Evolutionary conservation across 2,113 vertebrate genomes (phyloP).

Genomic region (Danionella cerebrum): DNA sequence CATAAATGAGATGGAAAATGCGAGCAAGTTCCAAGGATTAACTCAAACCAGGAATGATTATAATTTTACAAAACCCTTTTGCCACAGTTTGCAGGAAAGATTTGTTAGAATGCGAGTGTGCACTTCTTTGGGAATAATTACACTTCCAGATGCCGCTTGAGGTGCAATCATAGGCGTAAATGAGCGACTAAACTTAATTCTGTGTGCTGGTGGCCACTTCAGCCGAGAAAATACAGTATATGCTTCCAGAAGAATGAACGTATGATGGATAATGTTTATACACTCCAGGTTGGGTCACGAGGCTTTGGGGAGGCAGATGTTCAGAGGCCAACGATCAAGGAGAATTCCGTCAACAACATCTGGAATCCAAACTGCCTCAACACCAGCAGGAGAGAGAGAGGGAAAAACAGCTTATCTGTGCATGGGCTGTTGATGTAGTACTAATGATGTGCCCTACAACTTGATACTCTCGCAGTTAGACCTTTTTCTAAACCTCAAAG

Average conservation of each 20-base stretch:
- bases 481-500: neutral
- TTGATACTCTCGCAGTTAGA: neutral
- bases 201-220: neutral
- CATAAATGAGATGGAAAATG: conserved; percentile 61
- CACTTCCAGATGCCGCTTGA: conserved; percentile 16
- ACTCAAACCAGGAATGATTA: conserved; percentile 63
- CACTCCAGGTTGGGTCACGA: conserved; percentile 48
- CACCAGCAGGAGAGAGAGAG: conserved; percentile 32
- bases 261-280: conserved; percentile 10
- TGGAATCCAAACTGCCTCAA: conserved; percentile 65
- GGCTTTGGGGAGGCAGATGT: conserved; percentile 44
- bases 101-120: conserved; percentile 25
- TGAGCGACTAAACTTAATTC: neutral
- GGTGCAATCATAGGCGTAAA: neutral
- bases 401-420: neutral
- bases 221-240: neutral
- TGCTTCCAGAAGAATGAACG: neutral
- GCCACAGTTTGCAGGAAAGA: conserved; percentile 50
- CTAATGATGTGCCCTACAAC: neutral
- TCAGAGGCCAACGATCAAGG: conserved; percentile 58
- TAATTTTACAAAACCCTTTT: conserved; percentile 47
- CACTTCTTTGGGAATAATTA: neutral
- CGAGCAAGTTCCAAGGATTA: conserved; percentile 51
- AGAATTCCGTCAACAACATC: conserved; percentile 69
- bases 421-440: neutral